A percentile compares a stretch with the other conserved stretches of the same genome.
phyloP scores from a whole-genome alignment of 2,797 vertebrate species.

The Scyliorhinus canicula region DNA sequence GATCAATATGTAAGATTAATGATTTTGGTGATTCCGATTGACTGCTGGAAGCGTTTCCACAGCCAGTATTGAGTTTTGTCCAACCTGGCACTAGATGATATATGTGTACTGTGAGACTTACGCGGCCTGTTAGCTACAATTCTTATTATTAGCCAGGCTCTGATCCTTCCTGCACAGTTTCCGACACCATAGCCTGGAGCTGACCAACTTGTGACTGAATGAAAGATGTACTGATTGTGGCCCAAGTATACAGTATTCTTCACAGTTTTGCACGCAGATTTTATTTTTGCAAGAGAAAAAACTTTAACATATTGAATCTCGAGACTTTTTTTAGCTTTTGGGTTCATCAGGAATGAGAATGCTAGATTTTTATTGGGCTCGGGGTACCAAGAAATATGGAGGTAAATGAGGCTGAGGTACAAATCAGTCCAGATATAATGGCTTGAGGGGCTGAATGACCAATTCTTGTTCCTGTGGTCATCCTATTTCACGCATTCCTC shows the following conservation, averaged over 20 bases:
- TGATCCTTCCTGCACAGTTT: not conserved
- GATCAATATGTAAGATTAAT: not conserved
- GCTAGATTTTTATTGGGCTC: not conserved
- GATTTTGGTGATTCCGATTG: no score
- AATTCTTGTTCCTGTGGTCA: not conserved
- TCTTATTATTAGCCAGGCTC: not conserved
- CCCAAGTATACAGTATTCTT: not conserved
- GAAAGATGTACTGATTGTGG: not conserved
- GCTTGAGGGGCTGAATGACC: not conserved
- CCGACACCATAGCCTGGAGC: not conserved
- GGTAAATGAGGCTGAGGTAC: not conserved
- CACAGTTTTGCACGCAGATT: not conserved
- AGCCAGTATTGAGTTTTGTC: not conserved
- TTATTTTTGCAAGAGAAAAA: not conserved
- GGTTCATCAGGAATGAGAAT: not conserved
- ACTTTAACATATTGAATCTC: not conserved
- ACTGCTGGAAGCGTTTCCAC: not conserved
- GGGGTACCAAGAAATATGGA: not conserved
- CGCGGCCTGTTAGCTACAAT: not conserved
- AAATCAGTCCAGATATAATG: not conserved
- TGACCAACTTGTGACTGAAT: not conserved
- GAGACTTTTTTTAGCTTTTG: not conserved
- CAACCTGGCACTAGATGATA: not conserved
- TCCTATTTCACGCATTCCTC: not conserved
- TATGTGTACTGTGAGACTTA: not conserved